Conservation (phyloP, 2,888 invertebrate genomes). For the Oscheius myriophilus region DNA sequence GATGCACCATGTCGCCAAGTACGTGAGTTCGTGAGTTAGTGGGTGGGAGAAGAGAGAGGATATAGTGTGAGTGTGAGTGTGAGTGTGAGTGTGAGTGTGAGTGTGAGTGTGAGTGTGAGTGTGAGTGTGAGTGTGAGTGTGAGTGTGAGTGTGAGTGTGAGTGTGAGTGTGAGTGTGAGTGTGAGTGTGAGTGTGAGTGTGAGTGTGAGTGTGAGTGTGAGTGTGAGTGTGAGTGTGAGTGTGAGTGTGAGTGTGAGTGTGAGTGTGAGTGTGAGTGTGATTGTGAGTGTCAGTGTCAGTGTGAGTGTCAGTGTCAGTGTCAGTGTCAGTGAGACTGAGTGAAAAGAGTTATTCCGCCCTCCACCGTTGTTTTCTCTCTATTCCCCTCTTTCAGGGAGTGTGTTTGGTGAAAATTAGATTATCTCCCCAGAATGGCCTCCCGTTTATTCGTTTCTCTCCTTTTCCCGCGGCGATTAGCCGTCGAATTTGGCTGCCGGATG, state of each 20-base stretch:
- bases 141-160: neutral
- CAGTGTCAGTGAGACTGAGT: too few species aligned
- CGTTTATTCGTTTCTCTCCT: neutral
- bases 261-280: neutral
- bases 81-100: neutral
- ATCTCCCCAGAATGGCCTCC: neutral
- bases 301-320: too few species aligned
- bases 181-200: neutral
- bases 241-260: neutral
- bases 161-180: conserved; percentile 1
- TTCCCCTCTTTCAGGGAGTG: neutral
- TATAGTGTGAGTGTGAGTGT: too few species aligned
- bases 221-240: neutral
- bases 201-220: conserved; percentile 3
- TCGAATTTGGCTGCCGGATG: too few species aligned
- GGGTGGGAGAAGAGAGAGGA: too few species aligned
- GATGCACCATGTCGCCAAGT: too few species aligned
- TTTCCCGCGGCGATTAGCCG: too few species aligned
- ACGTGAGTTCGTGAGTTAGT: too few species aligned
- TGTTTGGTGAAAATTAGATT: too few species aligned
- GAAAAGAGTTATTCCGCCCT: neutral
- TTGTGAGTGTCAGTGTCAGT: too few species aligned
- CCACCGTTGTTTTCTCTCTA: neutral
- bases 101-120: conserved; percentile 1
- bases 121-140: neutral